Conservation (phyloP, 2,113 vertebrate genomes). For the Malurus melanocephalus region DNA sequence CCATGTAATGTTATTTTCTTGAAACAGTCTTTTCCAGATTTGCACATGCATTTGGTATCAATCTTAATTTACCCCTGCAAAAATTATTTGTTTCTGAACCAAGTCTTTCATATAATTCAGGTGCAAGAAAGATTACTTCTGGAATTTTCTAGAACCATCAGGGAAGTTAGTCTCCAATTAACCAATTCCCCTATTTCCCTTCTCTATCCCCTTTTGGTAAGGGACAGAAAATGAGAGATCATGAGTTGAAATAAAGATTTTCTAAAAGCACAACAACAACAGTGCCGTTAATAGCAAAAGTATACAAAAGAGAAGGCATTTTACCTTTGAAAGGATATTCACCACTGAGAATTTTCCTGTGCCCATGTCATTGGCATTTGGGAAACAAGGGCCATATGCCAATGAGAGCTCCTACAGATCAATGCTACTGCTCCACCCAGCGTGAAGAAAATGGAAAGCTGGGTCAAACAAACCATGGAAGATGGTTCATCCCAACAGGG, state of each 20-base stretch:
- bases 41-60: neutral
- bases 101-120: neutral
- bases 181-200: neutral
- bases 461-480: neutral
- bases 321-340: neutral
- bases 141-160: neutral
- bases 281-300: neutral
- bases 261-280: neutral
- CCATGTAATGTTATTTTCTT: neutral
- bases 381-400: neutral
- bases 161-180: neutral
- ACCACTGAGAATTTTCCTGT: neutral
- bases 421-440: rapidly evolving
- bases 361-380: too few relatives aligned
- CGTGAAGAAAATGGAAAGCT: neutral
- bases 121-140: neutral
- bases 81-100: neutral
- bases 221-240: neutral
- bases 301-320: neutral
- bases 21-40: neutral
- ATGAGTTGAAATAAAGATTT: neutral
- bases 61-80: neutral
- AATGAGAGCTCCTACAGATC: neutral
- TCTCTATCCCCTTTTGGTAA: neutral
- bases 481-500: neutral